Conservation (phyloP, 2,113 vertebrate genomes). For the Spheniscus mendiculus region DNA sequence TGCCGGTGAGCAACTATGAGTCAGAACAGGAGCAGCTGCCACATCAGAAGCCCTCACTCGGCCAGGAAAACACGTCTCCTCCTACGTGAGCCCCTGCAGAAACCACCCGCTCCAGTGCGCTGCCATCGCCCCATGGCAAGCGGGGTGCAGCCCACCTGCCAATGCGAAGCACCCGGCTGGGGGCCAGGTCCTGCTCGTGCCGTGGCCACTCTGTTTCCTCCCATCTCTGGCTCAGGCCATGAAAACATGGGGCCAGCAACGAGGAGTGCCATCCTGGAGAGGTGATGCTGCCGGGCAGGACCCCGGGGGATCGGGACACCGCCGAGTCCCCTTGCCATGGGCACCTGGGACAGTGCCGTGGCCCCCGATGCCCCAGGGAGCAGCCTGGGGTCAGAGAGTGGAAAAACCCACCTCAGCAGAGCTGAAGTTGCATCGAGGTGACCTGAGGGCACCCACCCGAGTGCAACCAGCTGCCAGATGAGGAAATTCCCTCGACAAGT, state of each 20-base stretch:
- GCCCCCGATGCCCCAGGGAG: neutral
- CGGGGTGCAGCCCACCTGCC: neutral
- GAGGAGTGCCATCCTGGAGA: neutral
- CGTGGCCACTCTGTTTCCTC: fast-evolving
- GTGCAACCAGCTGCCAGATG: neutral
- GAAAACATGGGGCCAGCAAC: fast-evolving
- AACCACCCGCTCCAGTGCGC: fast-evolving
- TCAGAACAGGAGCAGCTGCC: neutral
- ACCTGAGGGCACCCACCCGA: neutral
- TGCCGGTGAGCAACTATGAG: neutral
- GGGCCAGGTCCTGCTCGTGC: neutral
- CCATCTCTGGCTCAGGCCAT: neutral
- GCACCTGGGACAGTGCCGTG: neutral
- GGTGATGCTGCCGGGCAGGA: neutral
- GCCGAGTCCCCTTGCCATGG: fast-evolving
- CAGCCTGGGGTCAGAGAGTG: neutral
- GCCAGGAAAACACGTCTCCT: neutral
- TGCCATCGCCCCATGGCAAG: fast-evolving
- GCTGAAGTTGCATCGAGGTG: neutral
- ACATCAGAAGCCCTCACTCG: neutral
- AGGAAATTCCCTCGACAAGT: neutral
- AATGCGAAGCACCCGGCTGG: too few relatives aligned
- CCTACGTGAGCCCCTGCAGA: neutral
- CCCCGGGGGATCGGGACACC: fast-evolving
- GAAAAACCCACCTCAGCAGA: neutral